Evolutionary conservation across 2,888 invertebrate genomes (phyloP).

Genomic region (Thymelicus sylvestris): DNA sequence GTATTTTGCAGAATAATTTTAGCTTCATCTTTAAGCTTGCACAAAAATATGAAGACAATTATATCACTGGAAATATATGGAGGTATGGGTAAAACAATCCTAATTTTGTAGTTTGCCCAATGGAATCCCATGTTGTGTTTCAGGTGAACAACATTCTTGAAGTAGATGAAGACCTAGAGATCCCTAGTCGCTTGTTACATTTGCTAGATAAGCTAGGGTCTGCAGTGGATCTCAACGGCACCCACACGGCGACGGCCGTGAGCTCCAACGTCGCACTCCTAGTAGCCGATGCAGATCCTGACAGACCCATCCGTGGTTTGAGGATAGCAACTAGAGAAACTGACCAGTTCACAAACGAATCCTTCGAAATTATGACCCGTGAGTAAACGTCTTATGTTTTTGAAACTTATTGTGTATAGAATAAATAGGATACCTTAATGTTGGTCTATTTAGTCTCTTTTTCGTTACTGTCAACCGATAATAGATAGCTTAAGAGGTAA

Average conservation of each 20-base stretch:
- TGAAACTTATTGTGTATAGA: too few relatives aligned
- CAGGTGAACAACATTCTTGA: slow-evolving; percentile 69
- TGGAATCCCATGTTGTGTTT: slow-evolving; percentile 29
- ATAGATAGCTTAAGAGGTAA: too few relatives aligned
- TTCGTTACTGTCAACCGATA: too few relatives aligned
- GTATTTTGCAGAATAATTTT: too few relatives aligned
- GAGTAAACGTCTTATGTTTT: slow-evolving; percentile 18
- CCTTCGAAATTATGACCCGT: slow-evolving; percentile 69
- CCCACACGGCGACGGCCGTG: slow-evolving; percentile 51
- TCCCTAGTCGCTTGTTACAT: slow-evolving; percentile 65
- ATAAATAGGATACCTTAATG: too few relatives aligned
- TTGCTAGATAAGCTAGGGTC: slow-evolving; percentile 67
- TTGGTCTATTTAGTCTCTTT: too few relatives aligned
- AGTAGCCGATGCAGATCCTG: slow-evolving; percentile 63
- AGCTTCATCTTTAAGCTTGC: too few relatives aligned
- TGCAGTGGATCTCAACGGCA: slow-evolving; percentile 60
- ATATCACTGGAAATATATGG: too few relatives aligned
- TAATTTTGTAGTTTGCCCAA: background rate
- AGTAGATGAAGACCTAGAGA: slow-evolving; percentile 54
- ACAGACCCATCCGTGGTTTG: slow-evolving; percentile 62
- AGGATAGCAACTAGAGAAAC: slow-evolving; percentile 57
- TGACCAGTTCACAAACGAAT: slow-evolving; percentile 57
- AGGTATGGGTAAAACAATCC: too few relatives aligned
- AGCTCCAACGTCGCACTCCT: slow-evolving; percentile 68
- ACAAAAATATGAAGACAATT: too few relatives aligned